phyloP scores from a whole-genome alignment of 2,888 invertebrate genomes.

The Leptinotarsa peninsularis region DNA sequence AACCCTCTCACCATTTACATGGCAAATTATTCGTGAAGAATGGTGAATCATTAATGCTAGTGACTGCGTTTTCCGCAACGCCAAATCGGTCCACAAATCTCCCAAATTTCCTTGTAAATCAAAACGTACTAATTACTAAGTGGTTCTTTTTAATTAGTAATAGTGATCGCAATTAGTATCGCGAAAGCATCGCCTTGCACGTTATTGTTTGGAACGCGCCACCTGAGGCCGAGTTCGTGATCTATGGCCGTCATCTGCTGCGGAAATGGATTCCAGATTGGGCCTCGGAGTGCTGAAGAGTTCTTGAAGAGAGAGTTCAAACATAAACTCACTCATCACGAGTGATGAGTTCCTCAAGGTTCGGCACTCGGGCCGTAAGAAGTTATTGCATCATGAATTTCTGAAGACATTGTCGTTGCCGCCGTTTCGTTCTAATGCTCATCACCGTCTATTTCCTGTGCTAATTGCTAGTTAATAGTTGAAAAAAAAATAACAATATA shows the following conservation, averaged over 20 bases:
- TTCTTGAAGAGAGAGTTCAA: neutral
- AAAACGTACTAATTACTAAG: conserved; percentile 59
- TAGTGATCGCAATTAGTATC: conserved; percentile 60
- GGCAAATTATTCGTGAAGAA: conserved; percentile 18
- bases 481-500: no score
- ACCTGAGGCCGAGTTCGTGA: conserved; percentile 52
- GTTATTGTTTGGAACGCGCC: conserved; percentile 31
- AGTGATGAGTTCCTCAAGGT: neutral
- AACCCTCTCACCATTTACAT: conserved; percentile 20
- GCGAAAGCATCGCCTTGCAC: conserved; percentile 36
- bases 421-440: no score
- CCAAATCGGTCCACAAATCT: conserved; percentile 53
- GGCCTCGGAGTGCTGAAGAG: neutral
- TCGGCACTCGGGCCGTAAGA: no score
- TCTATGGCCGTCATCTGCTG: conserved; percentile 52
- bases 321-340: neutral
- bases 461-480: no score
- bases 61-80: conserved; percentile 35
- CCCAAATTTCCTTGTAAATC: conserved; percentile 54
- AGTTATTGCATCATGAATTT: no score
- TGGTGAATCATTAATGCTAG: conserved; percentile 31
- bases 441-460: no score
- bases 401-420: no score
- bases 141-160: conserved; percentile 62
- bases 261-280: conserved; percentile 7